Base-by-base conservation (phyloP, 2,797 vertebrate species). In the Falco berigora region DNA sequence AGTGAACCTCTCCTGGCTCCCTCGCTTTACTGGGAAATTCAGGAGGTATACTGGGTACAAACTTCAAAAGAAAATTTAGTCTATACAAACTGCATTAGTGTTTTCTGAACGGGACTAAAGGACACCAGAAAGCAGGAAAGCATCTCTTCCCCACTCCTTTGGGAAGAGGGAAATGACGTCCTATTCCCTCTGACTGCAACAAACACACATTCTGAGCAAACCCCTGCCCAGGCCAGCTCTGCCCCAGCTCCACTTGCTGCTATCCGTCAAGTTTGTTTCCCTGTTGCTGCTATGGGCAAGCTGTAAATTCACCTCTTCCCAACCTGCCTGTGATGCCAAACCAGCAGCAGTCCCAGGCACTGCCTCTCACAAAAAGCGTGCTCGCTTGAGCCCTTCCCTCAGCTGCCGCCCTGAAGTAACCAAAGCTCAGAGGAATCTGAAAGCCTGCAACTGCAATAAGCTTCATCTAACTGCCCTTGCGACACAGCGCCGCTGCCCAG, bases 301-400 rank as follows among this genome's bases (percentile, higher is more conserved):
- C 86, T 64, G 69, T 52, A 92, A 94, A 94, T 81, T n/a, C 7
- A 14, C 53, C 40, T 79, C 79, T 52, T 96, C 92, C 95, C 50
- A 24, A 1, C 16, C 28, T 38, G 79, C 24, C 32, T 66, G 66
- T 83, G 84, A 89, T 42, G 56, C 68, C 47, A 32, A 77, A 86
- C 69, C 13, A 67, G 34, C 22, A 30, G 75, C 90, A 74, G 36
- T 44, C 58, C 74, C 38, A 50, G 25, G 11, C 28, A 22, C n/a
- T 19, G 62, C 52, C 76, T 38, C 23, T 69, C 87, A 72, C 93
- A 85, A 94, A 94, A 72, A 5, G 1, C 4, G 19, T 4, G 27
- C 55, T 94, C n/a, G 1, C 53, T 85, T 38, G 8, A 46, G n/a
- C 23, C 90, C 63, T 61, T 75, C 36, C 21, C 32, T 36, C 71